Conservation (phyloP, 2,888 invertebrate species). For the Drosophila parthenogenetica region DNA sequence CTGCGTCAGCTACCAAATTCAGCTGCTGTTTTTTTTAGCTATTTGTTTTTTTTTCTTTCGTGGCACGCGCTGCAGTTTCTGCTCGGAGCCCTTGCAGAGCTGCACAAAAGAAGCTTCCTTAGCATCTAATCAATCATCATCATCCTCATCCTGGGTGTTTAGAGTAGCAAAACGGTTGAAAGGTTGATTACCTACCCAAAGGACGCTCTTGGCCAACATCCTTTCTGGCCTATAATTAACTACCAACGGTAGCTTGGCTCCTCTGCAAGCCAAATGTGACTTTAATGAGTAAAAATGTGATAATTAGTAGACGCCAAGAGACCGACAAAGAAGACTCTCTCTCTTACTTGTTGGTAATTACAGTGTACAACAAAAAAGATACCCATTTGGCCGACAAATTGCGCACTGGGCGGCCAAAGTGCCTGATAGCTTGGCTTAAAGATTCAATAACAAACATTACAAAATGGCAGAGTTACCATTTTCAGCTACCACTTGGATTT, state of each 20-base stretch:
- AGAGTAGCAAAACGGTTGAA: constrained; percentile 66
- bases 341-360: constrained; percentile 51
- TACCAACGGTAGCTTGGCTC: constrained; percentile 16
- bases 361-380: constrained; percentile 45
- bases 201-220: constrained; percentile 27
- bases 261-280: constrained; percentile 67
- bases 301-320: constrained; percentile 72
- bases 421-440: constrained; percentile 46
- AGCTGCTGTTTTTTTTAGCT: constrained; percentile 16
- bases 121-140: constrained; percentile 72
- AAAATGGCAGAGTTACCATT: constrained; percentile 14
- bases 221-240: constrained; percentile 55
- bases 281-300: constrained; percentile 81
- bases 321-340: constrained; percentile 66
- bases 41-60: constrained; percentile 17
- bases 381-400: constrained; percentile 44
- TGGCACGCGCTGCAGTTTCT: constrained; percentile 67
- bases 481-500: constrained; percentile 18
- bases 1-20: constrained; percentile 19
- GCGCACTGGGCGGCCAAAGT: constrained; percentile 34
- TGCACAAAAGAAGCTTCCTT: background rate
- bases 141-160: constrained; percentile 41
- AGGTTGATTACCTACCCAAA: constrained; percentile 67
- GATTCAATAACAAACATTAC: constrained; percentile 37
- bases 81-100: constrained; percentile 27